Conservation (phyloP, 2,888 invertebrate species). For the Apoderus coryli region DNA sequence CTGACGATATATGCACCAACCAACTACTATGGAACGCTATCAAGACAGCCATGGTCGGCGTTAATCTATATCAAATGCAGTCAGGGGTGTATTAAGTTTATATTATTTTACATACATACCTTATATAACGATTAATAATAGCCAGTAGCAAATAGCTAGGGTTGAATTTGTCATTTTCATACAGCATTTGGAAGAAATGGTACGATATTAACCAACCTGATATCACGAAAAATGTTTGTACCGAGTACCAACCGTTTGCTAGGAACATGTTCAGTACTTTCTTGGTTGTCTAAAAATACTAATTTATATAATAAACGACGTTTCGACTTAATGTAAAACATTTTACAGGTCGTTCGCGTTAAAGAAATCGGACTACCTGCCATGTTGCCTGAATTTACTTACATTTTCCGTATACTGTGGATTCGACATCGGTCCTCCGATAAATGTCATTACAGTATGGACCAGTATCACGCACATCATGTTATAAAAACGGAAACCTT, state of each 20-base stretch:
- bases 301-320: no score
- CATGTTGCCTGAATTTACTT: no score
- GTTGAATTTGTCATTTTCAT: slow-evolving; percentile 17
- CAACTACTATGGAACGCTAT: slow-evolving; percentile 62
- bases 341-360: no score
- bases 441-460: slow-evolving; percentile 21
- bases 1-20: slow-evolving; percentile 51
- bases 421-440: slow-evolving; percentile 21
- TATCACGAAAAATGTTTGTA: slow-evolving; percentile 23
- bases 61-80: slow-evolving; percentile 51
- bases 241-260: slow-evolving; percentile 21
- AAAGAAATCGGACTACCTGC: no score
- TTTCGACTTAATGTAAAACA: no score
- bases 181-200: slow-evolving; percentile 19
- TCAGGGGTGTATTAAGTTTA: no score
- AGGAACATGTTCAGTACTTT: slow-evolving; percentile 18
- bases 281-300: slow-evolving; percentile 18
- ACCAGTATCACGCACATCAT: slow-evolving; percentile 22
- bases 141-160: slow-evolving; percentile 19
- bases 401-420: slow-evolving; percentile 22
- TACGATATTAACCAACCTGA: slow-evolving; percentile 22
- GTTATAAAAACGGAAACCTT: slow-evolving; percentile 23
- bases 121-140: slow-evolving; percentile 24
- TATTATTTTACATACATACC: slow-evolving; percentile 11
- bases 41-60: slow-evolving; percentile 57